These are phyloP conservation scores for Melinaea marsaeus DNA, from an alignment of 2,888 invertebrate species.

Conservation along the genomic window DNA sequence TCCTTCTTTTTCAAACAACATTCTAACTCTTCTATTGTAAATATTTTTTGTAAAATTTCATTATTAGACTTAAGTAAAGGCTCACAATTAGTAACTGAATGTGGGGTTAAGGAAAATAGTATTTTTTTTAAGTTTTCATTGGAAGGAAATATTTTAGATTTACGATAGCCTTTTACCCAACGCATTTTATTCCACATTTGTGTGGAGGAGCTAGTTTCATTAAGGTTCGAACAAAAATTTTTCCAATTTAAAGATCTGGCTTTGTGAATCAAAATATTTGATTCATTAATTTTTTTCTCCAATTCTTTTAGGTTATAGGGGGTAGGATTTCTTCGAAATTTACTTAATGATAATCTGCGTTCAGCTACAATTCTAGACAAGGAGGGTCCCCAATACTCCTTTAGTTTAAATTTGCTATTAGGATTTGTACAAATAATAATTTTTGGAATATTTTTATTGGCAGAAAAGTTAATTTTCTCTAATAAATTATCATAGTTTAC, in stretches of 20 bases:
- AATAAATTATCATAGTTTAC: constrained; percentile 13
- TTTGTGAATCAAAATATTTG: constrained; percentile 7
- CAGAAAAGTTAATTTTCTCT: constrained; percentile 1
- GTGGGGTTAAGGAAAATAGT: too few relatives aligned
- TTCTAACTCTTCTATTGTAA: constrained; percentile 7
- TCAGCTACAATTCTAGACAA: constrained; percentile 20
- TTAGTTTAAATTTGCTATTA: constrained; percentile 16
- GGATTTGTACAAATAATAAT: constrained; percentile 15
- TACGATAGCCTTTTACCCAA: constrained; percentile 16
- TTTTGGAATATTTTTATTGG: constrained; percentile 17
- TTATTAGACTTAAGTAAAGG: neutral
- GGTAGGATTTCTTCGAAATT: constrained; percentile 23
- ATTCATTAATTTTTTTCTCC: constrained; percentile 11
- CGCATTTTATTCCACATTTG: constrained; percentile 8
- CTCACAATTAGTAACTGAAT: neutral
- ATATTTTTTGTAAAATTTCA: neutral
- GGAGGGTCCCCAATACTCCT: constrained; percentile 20
- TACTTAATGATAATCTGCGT: constrained; percentile 18
- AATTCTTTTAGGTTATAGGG: constrained; percentile 17
- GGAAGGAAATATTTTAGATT: neutral
- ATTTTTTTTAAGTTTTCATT: too few relatives aligned
- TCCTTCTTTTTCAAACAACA: constrained; percentile 10
- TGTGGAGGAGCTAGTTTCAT: constrained; percentile 5
- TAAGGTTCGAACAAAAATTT: constrained; percentile 16
- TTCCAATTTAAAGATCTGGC: constrained; percentile 9